Percentiles rank a stretch among this genome's conserved stretches.
These are phyloP conservation scores for Vulpes vulpes DNA, from an alignment of 2,113 vertebrate species.

Conservation along the genomic window DNA sequence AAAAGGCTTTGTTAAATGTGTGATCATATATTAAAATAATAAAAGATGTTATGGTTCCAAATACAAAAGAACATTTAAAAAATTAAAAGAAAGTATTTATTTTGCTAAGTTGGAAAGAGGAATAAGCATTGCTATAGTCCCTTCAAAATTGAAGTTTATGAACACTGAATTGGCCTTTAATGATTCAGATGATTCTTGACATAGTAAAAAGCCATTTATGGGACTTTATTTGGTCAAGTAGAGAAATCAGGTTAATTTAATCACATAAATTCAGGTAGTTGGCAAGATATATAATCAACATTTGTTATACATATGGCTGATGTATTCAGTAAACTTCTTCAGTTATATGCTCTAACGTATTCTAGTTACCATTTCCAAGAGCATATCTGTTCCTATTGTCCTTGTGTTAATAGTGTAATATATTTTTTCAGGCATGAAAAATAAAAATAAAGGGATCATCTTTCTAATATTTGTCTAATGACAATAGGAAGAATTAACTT, in stretches of 20 bases:
- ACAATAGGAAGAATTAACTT: neutral
- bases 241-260: neutral
- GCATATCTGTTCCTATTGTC: neutral
- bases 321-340: neutral
- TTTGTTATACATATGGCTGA: neutral
- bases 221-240: neutral
- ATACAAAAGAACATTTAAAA: neutral
- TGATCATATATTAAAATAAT: neutral
- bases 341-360: neutral
- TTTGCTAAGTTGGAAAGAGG: neutral
- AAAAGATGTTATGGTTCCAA: neutral
- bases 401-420: neutral
- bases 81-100: neutral
- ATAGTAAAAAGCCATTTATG: neutral
- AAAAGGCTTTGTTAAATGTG: neutral
- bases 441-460: neutral
- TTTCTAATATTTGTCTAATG: neutral
- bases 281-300: neutral
- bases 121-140: neutral
- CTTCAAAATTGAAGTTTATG: neutral
- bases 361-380: neutral
- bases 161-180: neutral
- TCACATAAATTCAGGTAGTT: neutral
- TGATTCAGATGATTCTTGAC: neutral
- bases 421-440: neutral